A percentile compares a stretch with the other conserved stretches of the same genome.
These are phyloP conservation scores for Temnothorax curvispinosus DNA, from an alignment of 1,140 invertebrate genomes.

Conservation along the genomic window DNA sequence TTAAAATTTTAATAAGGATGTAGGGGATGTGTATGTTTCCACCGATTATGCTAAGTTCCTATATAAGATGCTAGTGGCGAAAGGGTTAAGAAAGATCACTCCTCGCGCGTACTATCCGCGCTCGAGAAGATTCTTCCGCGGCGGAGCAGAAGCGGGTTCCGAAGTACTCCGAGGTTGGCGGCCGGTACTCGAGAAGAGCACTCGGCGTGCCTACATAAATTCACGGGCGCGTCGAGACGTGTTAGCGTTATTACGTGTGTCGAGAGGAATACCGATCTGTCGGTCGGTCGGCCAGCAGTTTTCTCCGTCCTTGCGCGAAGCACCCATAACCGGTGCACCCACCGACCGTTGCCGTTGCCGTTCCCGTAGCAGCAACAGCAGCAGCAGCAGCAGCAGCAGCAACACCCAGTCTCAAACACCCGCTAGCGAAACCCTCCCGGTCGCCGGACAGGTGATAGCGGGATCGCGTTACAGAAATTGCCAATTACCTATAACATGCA, in stretches of 20 bases:
- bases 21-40: constrained; percentile 15
- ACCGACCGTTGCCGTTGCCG: constrained; percentile 12
- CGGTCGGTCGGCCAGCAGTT: constrained; percentile 10
- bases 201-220: constrained; percentile 73
- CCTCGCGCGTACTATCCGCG: constrained; percentile 33
- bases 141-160: background rate
- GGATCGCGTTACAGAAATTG: constrained; percentile 83
- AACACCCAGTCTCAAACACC: constrained; percentile 47
- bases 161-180: constrained; percentile 51
- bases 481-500: constrained; percentile 83
- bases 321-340: constrained; percentile 25
- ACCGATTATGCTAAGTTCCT: constrained; percentile 28
- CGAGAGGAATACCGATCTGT: constrained; percentile 71
- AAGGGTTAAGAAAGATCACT: constrained; percentile 19
- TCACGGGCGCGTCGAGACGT: constrained; percentile 67
- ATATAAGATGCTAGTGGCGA: constrained; percentile 15
- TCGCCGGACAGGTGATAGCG: constrained; percentile 77
- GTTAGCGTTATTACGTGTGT: constrained; percentile 78
- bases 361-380: background rate
- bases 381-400: background rate
- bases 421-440: constrained; percentile 60
- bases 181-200: constrained; percentile 33
- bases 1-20: constrained; percentile 45
- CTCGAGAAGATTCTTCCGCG: constrained; percentile 41
- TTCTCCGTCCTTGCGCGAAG: constrained; percentile 49